These are phyloP conservation scores for Spondyliosoma cantharus DNA, from an alignment of 2,797 vertebrate genomes.

Conservation along the genomic window DNA sequence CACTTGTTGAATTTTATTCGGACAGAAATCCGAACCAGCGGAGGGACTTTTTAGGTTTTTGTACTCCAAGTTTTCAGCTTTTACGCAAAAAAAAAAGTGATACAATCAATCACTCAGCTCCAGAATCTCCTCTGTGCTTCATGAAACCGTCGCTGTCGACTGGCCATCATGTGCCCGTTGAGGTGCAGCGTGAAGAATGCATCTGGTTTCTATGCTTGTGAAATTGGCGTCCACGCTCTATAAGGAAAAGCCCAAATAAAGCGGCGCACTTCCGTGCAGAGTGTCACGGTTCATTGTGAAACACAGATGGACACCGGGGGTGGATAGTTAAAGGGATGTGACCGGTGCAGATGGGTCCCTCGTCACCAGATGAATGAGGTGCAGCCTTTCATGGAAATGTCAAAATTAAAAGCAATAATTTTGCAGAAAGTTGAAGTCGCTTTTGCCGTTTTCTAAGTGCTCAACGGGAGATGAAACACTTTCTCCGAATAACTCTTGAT, in stretches of 20 bases:
- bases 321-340: background rate
- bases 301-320: constrained; percentile 5
- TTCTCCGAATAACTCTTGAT: too few species aligned
- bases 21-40: background rate
- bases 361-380: background rate
- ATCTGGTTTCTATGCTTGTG: constrained; percentile 8
- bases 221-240: background rate
- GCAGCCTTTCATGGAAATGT: too few species aligned
- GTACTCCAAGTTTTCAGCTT: background rate
- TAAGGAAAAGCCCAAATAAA: constrained; percentile 9
- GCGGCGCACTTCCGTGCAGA: constrained; percentile 8
- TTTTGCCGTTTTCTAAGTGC: too few species aligned
- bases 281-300: constrained; percentile 9
- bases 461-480: too few species aligned
- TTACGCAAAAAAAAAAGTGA: background rate
- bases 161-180: background rate
- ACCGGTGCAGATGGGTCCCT: background rate
- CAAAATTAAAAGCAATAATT: too few species aligned
- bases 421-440: too few species aligned
- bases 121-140: background rate
- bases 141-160: background rate
- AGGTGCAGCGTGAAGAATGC: background rate
- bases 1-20: background rate
- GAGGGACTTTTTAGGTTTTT: background rate
- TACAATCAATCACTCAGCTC: background rate